Conservation (phyloP, 2,797 vertebrate genomes). For the Pampus argenteus region DNA sequence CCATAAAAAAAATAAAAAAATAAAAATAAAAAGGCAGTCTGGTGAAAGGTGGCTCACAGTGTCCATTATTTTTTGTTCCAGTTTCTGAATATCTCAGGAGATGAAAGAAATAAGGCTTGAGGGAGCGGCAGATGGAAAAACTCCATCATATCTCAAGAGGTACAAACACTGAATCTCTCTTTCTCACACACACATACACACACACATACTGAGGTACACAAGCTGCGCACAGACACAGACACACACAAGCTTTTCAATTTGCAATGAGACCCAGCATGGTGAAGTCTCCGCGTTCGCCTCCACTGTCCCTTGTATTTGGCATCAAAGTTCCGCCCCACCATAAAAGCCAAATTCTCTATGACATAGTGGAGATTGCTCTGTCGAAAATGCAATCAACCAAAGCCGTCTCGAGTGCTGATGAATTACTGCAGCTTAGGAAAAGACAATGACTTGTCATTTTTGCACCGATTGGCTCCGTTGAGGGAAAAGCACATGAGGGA, state of each 20-base stretch:
- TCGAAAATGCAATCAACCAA: slow-evolving; percentile 81
- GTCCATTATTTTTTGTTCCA: slow-evolving; percentile 60
- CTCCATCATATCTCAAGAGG: slow-evolving; percentile 57
- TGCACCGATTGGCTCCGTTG: slow-evolving; percentile 45
- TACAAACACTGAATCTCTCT: slow-evolving; percentile 40
- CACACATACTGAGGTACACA: slow-evolving; percentile 39
- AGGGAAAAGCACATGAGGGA: slow-evolving; percentile 24
- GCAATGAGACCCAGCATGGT: slow-evolving; percentile 56
- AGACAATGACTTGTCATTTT: slow-evolving; percentile 80
- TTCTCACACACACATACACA: slow-evolving; percentile 31
- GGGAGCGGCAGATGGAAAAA: slow-evolving; percentile 67
- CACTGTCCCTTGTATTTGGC: slow-evolving; percentile 65
- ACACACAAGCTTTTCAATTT: slow-evolving; percentile 69
- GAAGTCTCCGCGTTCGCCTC: slow-evolving; percentile 51
- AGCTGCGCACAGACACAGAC: slow-evolving; percentile 28
- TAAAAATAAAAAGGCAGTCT: slow-evolving; percentile 19
- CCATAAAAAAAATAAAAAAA: slow-evolving; percentile 1
- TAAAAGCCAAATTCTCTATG: slow-evolving; percentile 76
- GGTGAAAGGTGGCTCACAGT: slow-evolving; percentile 49
- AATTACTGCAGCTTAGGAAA: slow-evolving; percentile 76
- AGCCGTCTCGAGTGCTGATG: slow-evolving; percentile 76
- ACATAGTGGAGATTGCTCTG: slow-evolving; percentile 78
- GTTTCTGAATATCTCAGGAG: slow-evolving; percentile 65
- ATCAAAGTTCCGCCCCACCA: slow-evolving; percentile 57
- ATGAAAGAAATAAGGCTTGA: slow-evolving; percentile 62